Evolutionary conservation across 2,888 invertebrate genomes (phyloP), one percentile per base, ranked within the genome.

Genomic region (Epinotia nisella): DNA sequence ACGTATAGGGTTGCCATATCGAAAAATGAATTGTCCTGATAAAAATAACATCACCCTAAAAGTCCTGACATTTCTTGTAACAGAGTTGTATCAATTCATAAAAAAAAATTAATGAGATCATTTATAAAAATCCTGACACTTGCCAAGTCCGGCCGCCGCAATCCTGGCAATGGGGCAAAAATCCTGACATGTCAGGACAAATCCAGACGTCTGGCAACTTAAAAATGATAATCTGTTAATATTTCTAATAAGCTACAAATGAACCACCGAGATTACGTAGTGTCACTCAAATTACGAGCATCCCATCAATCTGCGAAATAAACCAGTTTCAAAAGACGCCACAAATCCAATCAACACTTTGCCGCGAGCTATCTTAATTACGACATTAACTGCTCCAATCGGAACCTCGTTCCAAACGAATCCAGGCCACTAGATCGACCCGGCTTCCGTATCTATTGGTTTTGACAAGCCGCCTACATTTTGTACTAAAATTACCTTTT

Each of bases 371-470:
- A 39, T 67, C 21, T 39, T 72, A 68, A 72, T 62, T 62, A 15
- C 62, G 56, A 72, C 49, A 71, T 71, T 56, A 72, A 66, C 21
- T 66, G 61, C 72, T 55, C n/a, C 11, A 69, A 67, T 67, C 39
- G 49, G 56, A 61, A 56, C 62, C 68, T 64, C 68, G 64, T 53
- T 73, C 29, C 19, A 0, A 58, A 68, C 29, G 39, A 53, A 73
- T 64, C 73, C 68, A 69, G 73, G 59, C 67, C 73, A 62, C 55
- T n/a, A 21, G 17, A 35, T 17, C n/a, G 19, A 41, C n/a, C 21
- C 10, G 29, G 21, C 68, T 71, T 71, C 71, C 71, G 74, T 35
- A 19, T 71, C 29, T 67, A 74, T 69, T 75, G 65, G 59, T 55
- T 64, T 66, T 65, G 68, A 65, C 62, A 65, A 65, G 24, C 53